Evolutionary conservation across 1,140 invertebrate species (phyloP).

Genomic region (Zaprionus gabonicus): DNA sequence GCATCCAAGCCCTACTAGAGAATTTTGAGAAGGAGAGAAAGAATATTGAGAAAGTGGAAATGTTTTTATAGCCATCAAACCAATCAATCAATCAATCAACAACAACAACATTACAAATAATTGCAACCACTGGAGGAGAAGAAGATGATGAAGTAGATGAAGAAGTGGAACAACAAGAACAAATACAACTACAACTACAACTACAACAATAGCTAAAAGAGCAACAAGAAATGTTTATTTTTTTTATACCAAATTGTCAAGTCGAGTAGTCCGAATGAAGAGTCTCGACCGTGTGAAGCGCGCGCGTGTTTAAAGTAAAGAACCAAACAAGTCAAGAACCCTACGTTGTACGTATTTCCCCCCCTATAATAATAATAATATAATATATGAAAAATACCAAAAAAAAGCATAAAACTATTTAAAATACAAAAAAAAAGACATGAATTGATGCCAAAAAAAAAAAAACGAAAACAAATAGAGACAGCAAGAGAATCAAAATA

Average conservation of each 20-base stretch:
- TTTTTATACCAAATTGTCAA: constrained; percentile 55
- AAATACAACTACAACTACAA: constrained; percentile 7
- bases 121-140: neutral
- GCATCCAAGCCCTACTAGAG: constrained; percentile 92
- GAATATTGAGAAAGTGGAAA: constrained; percentile 21
- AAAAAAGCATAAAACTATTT: constrained; percentile 30
- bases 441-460: constrained; percentile 77
- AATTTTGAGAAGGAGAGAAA: neutral
- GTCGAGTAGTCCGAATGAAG: constrained; percentile 72
- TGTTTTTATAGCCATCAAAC: constrained; percentile 19
- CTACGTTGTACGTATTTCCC: constrained; percentile 74
- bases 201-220: constrained; percentile 43
- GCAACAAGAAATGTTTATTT: constrained; percentile 36
- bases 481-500: constrained; percentile 44
- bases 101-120: constrained; percentile 4
- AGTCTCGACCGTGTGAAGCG: constrained; percentile 69
- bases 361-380: neutral
- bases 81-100: neutral
- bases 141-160: neutral
- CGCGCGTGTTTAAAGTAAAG: constrained; percentile 60
- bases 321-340: constrained; percentile 56
- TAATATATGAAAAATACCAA: constrained; percentile 16
- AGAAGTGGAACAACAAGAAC: neutral
- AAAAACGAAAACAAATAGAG: constrained; percentile 40
- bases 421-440: constrained; percentile 60